Percentiles rank a stretch among this genome's conserved stretches.
phyloP scores from a whole-genome alignment of 2,888 invertebrate species.

The Diaprepes abbreviatus region DNA sequence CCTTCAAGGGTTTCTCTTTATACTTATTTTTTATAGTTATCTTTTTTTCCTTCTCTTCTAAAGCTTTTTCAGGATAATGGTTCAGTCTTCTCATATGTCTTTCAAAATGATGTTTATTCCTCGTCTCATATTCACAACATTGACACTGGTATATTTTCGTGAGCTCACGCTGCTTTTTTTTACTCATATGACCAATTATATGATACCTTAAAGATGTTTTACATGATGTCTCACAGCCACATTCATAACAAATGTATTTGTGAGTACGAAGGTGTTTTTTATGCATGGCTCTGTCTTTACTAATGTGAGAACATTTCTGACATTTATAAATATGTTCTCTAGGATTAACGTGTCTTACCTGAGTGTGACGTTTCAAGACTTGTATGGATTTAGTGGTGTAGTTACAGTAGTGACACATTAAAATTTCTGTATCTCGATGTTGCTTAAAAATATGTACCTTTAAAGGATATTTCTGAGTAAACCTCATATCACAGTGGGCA shows the following conservation, averaged over 20 bases:
- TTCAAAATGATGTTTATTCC: background rate
- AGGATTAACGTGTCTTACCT: background rate
- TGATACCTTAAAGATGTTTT: background rate
- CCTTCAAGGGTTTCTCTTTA: no score
- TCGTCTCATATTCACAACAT: background rate
- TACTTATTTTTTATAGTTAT: no score
- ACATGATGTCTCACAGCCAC: background rate
- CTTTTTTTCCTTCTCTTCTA: background rate
- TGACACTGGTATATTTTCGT: background rate
- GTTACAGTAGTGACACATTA: background rate
- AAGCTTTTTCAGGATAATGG: background rate
- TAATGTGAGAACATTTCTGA: background rate
- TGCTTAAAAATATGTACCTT: background rate
- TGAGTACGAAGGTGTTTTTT: slow-evolving; percentile 2
- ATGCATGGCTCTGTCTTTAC: background rate
- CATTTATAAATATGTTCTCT: background rate
- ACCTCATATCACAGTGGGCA: background rate
- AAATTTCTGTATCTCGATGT: background rate
- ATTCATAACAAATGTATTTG: slow-evolving; percentile 1
- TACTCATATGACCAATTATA: slow-evolving; percentile 8
- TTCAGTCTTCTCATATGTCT: background rate
- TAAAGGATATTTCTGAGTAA: background rate
- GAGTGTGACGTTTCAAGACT: background rate
- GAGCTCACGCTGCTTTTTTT: background rate
- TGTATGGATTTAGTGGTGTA: background rate